A percentile compares a stretch with the other conserved stretches of the same genome.
Conservation (phyloP, 35 echinoderm and acorn worm genomes). For the Lytechinus variegatus region DNA sequence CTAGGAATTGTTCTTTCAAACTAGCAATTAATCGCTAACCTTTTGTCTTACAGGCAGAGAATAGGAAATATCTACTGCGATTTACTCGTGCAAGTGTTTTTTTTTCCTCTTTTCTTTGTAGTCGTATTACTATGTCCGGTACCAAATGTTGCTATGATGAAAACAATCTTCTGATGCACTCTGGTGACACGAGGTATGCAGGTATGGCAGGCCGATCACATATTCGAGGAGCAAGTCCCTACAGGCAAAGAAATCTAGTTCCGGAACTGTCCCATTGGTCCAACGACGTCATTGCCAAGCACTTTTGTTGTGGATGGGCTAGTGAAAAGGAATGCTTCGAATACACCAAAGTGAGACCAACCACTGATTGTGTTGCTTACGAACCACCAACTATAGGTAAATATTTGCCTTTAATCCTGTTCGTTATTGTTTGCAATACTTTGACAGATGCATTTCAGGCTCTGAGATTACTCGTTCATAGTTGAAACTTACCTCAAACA, state of each 20-base stretch:
- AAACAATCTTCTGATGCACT: conserved; percentile 59
- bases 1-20: too few species aligned
- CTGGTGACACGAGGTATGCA: conserved; percentile 52
- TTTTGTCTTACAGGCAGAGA: too few species aligned
- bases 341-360: conserved; percentile 58
- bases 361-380: conserved; percentile 66
- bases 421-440: too few species aligned
- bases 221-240: conserved; percentile 59
- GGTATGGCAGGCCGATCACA: conserved; percentile 61
- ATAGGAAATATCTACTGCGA: too few species aligned
- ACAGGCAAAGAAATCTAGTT: conserved; percentile 26
- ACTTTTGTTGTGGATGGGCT: conserved; percentile 61
- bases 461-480: too few species aligned
- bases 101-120: too few species aligned
- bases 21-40: too few species aligned
- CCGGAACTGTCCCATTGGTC: conserved; percentile 62
- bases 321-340: conserved; percentile 21
- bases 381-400: conserved; percentile 61
- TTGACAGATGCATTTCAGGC: too few species aligned
- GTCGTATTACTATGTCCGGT: conserved; percentile 15
- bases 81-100: too few species aligned
- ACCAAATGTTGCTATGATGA: conserved; percentile 69
- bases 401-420: neutral
- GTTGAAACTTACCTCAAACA: too few species aligned
- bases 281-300: conserved; percentile 49